A percentile compares a stretch with the other conserved stretches of the same genome.
Evolutionary conservation across 2,888 invertebrate genomes (phyloP).

Genomic region (Pachymerium ferrugineum): DNA sequence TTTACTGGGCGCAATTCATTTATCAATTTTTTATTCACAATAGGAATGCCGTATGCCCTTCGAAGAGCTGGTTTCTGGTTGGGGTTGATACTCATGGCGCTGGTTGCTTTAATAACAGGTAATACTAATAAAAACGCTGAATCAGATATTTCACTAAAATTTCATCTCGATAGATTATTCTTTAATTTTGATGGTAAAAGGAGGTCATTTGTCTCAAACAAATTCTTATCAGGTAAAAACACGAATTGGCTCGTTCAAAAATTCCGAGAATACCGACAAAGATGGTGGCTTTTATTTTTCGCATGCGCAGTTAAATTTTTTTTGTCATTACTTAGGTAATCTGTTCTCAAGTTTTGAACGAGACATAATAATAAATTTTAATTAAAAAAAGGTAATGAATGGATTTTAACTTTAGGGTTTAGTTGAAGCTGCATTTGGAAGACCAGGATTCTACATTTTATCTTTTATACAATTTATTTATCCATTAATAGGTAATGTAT

Average conservation of each 20-base stretch:
- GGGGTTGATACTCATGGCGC: slow-evolving; percentile 62
- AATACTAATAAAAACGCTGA: slow-evolving; percentile 34
- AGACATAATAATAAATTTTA: too few species aligned
- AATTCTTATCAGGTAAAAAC: slow-evolving; percentile 64
- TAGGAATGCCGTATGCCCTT: slow-evolving; percentile 71
- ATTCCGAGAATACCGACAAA: too few species aligned
- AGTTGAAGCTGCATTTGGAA: slow-evolving; percentile 74
- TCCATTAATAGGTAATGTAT: slow-evolving; percentile 67
- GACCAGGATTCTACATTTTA: slow-evolving; percentile 67
- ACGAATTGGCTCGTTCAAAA: neutral
- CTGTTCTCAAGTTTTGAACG: too few species aligned
- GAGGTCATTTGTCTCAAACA: slow-evolving; percentile 68
- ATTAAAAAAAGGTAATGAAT: too few species aligned
- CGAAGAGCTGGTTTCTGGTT: slow-evolving; percentile 73
- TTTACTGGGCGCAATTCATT: too few species aligned
- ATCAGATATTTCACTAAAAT: neutral
- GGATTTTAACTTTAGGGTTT: slow-evolving; percentile 52
- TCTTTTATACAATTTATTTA: slow-evolving; percentile 73
- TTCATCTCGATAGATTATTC: slow-evolving; percentile 62
- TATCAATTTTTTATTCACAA: too few species aligned
- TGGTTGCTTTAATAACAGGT: slow-evolving; percentile 66
- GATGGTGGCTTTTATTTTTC: too few species aligned
- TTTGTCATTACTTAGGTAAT: too few species aligned
- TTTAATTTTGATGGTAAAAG: slow-evolving; percentile 67
- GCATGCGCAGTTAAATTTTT: too few species aligned